Evolutionary conservation across 2,888 invertebrate species (phyloP).

Genomic region (Thysanoteuthis rhombus): DNA sequence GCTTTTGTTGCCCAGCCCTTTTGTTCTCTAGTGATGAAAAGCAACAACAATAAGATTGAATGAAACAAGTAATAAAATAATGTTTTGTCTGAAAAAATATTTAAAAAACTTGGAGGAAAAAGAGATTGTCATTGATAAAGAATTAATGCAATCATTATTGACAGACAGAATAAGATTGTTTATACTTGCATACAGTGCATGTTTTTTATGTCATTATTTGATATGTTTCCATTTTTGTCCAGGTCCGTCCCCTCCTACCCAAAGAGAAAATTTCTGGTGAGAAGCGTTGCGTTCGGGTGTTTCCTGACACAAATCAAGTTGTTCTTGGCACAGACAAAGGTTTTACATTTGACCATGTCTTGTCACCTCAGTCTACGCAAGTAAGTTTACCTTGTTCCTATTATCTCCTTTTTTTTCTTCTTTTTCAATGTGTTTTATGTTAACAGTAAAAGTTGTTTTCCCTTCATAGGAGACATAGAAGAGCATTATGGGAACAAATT

Average conservation of each 20-base stretch:
- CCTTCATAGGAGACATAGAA: background rate
- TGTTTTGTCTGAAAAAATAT: no score
- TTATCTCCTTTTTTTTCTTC: background rate
- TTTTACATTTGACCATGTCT: conserved; percentile 87
- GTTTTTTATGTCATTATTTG: background rate
- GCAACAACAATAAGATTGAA: no score
- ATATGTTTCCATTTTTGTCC: conserved; percentile 21
- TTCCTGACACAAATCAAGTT: conserved; percentile 67
- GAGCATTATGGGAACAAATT: no score
- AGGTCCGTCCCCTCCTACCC: conserved; percentile 65
- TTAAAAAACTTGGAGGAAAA: no score
- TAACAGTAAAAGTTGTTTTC: background rate
- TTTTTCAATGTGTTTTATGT: background rate
- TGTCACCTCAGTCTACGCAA: conserved; percentile 77
- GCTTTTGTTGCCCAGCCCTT: no score
- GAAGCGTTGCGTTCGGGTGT: conserved; percentile 62
- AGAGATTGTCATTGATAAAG: no score
- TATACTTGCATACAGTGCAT: background rate
- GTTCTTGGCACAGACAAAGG: conserved; percentile 77
- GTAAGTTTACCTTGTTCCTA: conserved; percentile 65
- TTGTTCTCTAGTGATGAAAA: no score
- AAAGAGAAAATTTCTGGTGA: conserved; percentile 66
- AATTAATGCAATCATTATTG: background rate
- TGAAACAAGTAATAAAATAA: no score
- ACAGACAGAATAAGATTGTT: background rate